Evolutionary conservation across 2,888 invertebrate species (phyloP), one percentile per base, ranked within the genome.

Genomic region (Horisme vitalbata): DNA sequence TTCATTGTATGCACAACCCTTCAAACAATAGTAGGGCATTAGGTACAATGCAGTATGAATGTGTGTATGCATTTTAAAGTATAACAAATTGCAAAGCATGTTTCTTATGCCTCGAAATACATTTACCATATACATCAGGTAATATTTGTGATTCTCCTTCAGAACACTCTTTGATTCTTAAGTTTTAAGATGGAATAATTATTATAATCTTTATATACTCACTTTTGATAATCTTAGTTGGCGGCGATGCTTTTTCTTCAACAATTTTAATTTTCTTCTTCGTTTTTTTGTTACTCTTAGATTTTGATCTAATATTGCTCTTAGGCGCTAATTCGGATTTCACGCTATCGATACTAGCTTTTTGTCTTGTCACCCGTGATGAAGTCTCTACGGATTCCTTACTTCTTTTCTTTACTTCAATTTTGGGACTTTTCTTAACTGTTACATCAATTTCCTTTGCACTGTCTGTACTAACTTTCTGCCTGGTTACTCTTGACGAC

Each of bases 181-280:
- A n/a, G n/a, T n/a, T n/a, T n/a, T n/a, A n/a, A n/a, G n/a, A n/a
- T n/a, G n/a, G n/a, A n/a, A n/a, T n/a, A n/a, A 7, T 18, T 18
- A 18, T 18, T 18, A 1, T 18, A 18, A 7, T 5, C 1, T 5
- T 18, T 18, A 18, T 21, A 26, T 52, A 71, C 71, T 72, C 50
- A 76, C 71, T 76, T 70, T 68, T 65, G 14, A 24, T 9, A 24
- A 44, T 41, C 43, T 55, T 63, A 26, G 39, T 41, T 14, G 53
- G 41, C 24, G n/a, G n/a, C n/a, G n/a, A n/a, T n/a, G 47, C 63
- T 11, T 53, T 55, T 23, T 49, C 58, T 26, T 71, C 68, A n/a
- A 51, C 48, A 48, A 57, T 51, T 55, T 65, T 61, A 3, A 65
- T 59, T 59, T 68, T 61, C 41, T 68, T 74, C 52, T 71, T 77